Evolutionary conservation across 1,140 invertebrate genomes (phyloP).

Genomic region (Papilio xuthus): DNA sequence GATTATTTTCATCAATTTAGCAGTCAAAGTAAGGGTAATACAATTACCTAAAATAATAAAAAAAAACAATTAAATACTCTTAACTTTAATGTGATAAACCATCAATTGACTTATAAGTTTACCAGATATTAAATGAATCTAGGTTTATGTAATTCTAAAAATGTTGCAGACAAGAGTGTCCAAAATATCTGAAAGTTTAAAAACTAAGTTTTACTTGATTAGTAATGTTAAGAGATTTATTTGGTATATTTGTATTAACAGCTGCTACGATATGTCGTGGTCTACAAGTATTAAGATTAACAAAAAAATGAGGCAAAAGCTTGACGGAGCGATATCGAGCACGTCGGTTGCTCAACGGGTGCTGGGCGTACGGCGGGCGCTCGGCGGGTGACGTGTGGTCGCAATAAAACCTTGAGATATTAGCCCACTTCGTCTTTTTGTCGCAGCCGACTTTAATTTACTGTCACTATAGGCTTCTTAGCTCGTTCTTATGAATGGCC

Average conservation of each 20-base stretch:
- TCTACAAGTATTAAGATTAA: neutral
- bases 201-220: neutral
- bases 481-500: neutral
- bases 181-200: neutral
- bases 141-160: neutral
- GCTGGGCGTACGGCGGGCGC: neutral
- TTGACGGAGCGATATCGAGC: slow-evolving; percentile 4
- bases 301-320: slow-evolving; percentile 15
- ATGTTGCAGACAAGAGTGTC: neutral
- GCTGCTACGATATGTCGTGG: neutral
- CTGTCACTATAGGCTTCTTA: slow-evolving; percentile 12
- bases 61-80: neutral
- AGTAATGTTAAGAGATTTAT: neutral
- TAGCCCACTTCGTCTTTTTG: slow-evolving; percentile 14
- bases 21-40: neutral
- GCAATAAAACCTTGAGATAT: slow-evolving; percentile 23
- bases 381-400: slow-evolving; percentile 4
- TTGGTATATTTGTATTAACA: neutral
- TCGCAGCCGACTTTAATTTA: slow-evolving; percentile 15
- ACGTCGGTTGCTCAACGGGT: neutral
- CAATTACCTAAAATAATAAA: no score
- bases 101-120: no score
- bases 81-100: no score
- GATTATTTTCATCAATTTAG: slow-evolving; percentile 1
- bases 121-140: no score